Evolutionary conservation across 2,797 vertebrate genomes (phyloP).

Genomic region (Poeciliopsis turneri): DNA sequence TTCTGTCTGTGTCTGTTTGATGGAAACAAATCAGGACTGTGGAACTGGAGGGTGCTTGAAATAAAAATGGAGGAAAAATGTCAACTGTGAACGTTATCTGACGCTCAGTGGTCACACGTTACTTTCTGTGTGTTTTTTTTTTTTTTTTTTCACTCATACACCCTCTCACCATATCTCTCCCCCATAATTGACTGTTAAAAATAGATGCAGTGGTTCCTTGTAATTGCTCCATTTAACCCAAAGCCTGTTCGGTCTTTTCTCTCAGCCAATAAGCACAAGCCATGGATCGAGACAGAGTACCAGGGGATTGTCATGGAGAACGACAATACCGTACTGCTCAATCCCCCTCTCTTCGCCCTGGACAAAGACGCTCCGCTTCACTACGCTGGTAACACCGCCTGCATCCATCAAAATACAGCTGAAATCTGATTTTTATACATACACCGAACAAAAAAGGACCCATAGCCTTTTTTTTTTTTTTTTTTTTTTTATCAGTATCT

Average conservation of each 20-base stretch:
- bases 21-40: constrained; percentile 61
- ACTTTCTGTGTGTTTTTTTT: constrained; percentile 24
- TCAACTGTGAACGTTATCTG: constrained; percentile 40
- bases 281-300: constrained; percentile 99
- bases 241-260: constrained; percentile 56
- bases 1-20: constrained; percentile 50
- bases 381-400: constrained; percentile 88
- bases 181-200: constrained; percentile 67
- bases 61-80: constrained; percentile 32
- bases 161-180: constrained; percentile 43
- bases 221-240: constrained; percentile 78
- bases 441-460: background rate
- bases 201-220: constrained; percentile 62
- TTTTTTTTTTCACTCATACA: constrained; percentile 21
- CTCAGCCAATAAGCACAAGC: constrained; percentile 99
- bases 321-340: constrained; percentile 97
- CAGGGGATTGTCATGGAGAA: constrained; percentile 99
- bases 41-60: constrained; percentile 43
- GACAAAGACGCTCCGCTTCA: constrained; percentile 97
- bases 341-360: constrained; percentile 96
- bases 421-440: background rate
- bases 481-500: background rate
- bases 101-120: constrained; percentile 36
- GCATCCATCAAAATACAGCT: background rate
- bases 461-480: background rate